Percentiles rank a stretch among this genome's conserved stretches.
Evolutionary conservation across 2,797 vertebrate genomes (phyloP).

Genomic region (Nyctalus aviator): DNA sequence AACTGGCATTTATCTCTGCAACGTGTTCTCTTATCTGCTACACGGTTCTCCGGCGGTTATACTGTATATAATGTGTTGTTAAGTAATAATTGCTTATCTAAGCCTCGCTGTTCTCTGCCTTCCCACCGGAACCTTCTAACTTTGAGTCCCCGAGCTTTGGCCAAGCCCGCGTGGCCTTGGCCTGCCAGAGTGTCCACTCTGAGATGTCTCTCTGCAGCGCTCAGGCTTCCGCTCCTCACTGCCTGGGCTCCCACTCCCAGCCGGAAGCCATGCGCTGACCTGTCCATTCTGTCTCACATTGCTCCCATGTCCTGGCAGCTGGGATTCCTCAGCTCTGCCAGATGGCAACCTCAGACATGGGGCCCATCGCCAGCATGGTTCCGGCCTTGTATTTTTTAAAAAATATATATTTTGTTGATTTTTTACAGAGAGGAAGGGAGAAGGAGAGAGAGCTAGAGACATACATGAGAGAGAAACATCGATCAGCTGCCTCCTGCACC

Average conservation of each 20-base stretch:
- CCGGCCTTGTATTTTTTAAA: neutral
- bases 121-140: neutral
- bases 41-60: neutral
- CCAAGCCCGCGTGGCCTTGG: neutral
- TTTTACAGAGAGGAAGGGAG: too few relatives aligned
- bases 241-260: neutral
- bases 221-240: neutral
- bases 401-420: too few relatives aligned
- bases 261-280: too few relatives aligned
- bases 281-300: neutral
- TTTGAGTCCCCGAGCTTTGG: neutral
- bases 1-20: neutral
- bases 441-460: too few relatives aligned
- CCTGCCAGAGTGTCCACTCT: fast-evolving
- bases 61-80: neutral
- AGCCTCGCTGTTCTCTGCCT: neutral
- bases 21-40: neutral
- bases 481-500: too few relatives aligned
- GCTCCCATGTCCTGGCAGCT: neutral
- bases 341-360: neutral
- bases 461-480: too few relatives aligned
- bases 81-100: neutral
- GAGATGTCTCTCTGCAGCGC: neutral
- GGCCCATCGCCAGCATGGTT: neutral
- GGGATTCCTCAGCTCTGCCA: neutral